phyloP scores from a whole-genome alignment of 2,113 vertebrate species.

The Lipotes vexillifer region DNA sequence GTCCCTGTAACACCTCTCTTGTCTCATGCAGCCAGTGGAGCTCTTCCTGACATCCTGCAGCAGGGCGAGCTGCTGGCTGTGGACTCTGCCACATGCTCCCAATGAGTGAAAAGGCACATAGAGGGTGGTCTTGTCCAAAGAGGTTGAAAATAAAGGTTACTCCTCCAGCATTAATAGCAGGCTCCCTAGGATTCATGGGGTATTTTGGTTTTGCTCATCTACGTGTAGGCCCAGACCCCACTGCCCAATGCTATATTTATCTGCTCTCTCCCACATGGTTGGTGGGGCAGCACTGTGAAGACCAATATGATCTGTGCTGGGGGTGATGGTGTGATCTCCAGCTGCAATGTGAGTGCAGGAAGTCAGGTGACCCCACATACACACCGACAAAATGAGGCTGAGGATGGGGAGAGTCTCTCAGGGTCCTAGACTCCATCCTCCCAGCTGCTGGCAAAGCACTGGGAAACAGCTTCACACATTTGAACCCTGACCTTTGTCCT shows the following conservation, averaged over 20 bases:
- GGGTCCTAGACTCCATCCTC: neutral
- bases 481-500: neutral
- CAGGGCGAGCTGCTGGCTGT: slow-evolving; percentile 78
- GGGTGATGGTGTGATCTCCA: slow-evolving; percentile 76
- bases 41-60: slow-evolving; percentile 71
- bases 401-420: accelerated
- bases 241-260: neutral
- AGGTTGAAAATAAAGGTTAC: neutral
- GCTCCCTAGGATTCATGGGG: neutral
- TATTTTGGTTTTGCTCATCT: neutral
- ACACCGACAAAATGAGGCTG: no score
- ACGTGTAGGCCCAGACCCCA: neutral
- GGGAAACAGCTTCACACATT: neutral
- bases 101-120: no score
- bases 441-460: neutral
- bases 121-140: neutral
- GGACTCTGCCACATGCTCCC: slow-evolving; percentile 71
- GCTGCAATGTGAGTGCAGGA: slow-evolving; percentile 73
- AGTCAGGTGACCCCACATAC: accelerated
- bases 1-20: neutral
- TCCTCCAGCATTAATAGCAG: neutral
- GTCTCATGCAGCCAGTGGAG: slow-evolving; percentile 65
- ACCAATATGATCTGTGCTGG: slow-evolving; percentile 78
- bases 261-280: neutral
- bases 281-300: slow-evolving; percentile 77